phyloP scores from a whole-genome alignment of 2,888 invertebrate genomes.

The Drosophila recens region DNA sequence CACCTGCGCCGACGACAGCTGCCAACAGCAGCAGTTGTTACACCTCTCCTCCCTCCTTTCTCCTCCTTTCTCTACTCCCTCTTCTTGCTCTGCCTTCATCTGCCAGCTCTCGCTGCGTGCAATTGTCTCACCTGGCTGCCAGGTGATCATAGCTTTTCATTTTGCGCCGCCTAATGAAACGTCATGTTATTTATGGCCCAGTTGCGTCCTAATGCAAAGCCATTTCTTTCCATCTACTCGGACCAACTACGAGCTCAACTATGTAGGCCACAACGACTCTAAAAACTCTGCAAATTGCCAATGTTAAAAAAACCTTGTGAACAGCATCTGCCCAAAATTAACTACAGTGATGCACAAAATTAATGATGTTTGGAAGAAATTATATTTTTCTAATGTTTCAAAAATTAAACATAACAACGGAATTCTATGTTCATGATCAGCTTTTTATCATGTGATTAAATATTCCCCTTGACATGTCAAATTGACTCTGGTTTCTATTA shows the following conservation, averaged over 20 bases:
- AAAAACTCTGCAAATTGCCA: conserved; percentile 22
- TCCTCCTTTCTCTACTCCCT: background rate
- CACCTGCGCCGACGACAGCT: conserved; percentile 69
- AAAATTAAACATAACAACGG: too few relatives aligned
- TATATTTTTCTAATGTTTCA: too few relatives aligned
- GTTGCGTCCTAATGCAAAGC: conserved; percentile 76
- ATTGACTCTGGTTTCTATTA: too few relatives aligned
- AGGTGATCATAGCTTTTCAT: conserved; percentile 78
- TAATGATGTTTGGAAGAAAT: too few relatives aligned
- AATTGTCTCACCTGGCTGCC: conserved; percentile 28
- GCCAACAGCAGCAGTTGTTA: conserved; percentile 40
- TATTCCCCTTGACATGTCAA: too few relatives aligned
- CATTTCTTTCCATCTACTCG: conserved; percentile 69
- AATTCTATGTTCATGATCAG: too few relatives aligned
- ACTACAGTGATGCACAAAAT: too few relatives aligned
- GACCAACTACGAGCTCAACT: conserved; percentile 1
- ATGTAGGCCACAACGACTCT: conserved; percentile 25
- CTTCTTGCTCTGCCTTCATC: background rate
- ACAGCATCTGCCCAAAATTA: background rate
- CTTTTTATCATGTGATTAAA: too few relatives aligned
- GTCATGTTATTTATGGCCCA: conserved; percentile 76
- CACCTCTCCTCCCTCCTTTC: background rate
- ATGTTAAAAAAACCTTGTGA: background rate
- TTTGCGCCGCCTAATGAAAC: conserved; percentile 70
- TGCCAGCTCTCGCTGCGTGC: conserved; percentile 1